These are phyloP conservation scores for Cyrtorhinus lividipennis DNA, from an alignment of 1,140 invertebrate species.

Conservation along the genomic window DNA sequence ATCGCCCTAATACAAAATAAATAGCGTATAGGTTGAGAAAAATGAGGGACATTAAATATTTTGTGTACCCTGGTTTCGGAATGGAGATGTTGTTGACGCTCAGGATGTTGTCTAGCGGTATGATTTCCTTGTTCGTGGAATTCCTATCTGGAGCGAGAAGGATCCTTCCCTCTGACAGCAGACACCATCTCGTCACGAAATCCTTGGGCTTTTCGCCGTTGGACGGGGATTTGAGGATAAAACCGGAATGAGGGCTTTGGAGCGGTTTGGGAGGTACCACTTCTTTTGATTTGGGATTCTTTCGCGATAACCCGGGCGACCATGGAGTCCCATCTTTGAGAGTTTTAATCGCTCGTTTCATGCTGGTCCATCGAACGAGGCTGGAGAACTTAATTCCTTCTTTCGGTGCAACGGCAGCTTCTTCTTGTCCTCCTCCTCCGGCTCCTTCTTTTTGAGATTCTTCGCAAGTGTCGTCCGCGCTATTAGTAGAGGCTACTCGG, in stretches of 20 bases:
- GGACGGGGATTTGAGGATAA: slow-evolving; percentile 30
- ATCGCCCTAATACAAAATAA: neutral
- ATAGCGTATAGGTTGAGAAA: neutral
- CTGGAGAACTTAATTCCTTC: slow-evolving; percentile 28
- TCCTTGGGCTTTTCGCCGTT: slow-evolving; percentile 36
- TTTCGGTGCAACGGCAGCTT: slow-evolving; percentile 24
- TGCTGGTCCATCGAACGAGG: slow-evolving; percentile 28
- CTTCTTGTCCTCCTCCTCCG: slow-evolving; percentile 17
- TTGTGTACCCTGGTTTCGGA: slow-evolving; percentile 38
- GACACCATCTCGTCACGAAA: slow-evolving; percentile 35
- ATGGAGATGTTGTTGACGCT: slow-evolving; percentile 47
- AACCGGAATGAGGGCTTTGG: slow-evolving; percentile 28
- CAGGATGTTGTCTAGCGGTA: slow-evolving; percentile 39
- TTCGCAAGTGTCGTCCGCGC: neutral
- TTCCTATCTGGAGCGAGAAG: slow-evolving; percentile 38
- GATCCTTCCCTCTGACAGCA: slow-evolving; percentile 37
- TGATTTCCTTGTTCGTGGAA: slow-evolving; percentile 38
- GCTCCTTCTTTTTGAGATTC: slow-evolving; percentile 5
- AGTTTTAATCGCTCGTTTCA: slow-evolving; percentile 30
- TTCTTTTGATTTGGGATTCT: slow-evolving; percentile 23
- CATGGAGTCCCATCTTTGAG: slow-evolving; percentile 29
- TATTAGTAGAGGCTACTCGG: slow-evolving; percentile 10
- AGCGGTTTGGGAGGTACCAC: neutral
- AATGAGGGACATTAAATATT: neutral
- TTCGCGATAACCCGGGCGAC: slow-evolving; percentile 29